These are phyloP conservation scores for Ptilodon capucinus DNA, from an alignment of 2,888 invertebrate species.

Conservation along the genomic window DNA sequence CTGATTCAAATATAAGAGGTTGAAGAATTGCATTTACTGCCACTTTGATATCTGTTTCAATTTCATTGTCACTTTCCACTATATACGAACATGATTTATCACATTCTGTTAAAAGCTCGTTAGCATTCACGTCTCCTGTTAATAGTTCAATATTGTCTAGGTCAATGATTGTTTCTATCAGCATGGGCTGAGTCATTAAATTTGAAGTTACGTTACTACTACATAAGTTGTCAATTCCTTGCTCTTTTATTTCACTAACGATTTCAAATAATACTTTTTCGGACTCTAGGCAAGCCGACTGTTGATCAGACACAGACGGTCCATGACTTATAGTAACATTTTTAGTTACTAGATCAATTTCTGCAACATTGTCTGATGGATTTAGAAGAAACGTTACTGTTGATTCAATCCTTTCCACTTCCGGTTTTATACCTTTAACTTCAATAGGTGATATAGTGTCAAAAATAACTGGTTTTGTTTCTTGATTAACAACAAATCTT, in stretches of 20 bases:
- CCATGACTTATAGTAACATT: not conserved
- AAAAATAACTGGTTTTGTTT: not conserved
- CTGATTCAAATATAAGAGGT: not conserved
- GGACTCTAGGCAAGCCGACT: no score
- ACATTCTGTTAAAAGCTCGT: not conserved
- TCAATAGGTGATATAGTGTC: not conserved
- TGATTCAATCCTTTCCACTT: no score
- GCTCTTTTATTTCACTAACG: not conserved
- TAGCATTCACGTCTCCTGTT: not conserved
- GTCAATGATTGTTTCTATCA: not conserved
- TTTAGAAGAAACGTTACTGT: no score
- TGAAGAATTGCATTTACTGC: not conserved
- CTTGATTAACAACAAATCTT: not conserved
- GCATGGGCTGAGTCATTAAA: not conserved
- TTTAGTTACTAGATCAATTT: not conserved
- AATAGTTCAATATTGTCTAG: not conserved
- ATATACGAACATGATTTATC: not conserved
- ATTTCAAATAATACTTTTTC: not conserved
- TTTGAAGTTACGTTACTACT: not conserved
- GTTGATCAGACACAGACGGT: no score
- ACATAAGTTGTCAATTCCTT: not conserved
- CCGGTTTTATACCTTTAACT: no score
- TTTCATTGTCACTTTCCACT: not conserved
- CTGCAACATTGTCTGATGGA: no score
- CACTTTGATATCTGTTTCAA: not conserved